Conservation (phyloP, 2,888 invertebrate species). For the Eutolmus rufibarbis region DNA sequence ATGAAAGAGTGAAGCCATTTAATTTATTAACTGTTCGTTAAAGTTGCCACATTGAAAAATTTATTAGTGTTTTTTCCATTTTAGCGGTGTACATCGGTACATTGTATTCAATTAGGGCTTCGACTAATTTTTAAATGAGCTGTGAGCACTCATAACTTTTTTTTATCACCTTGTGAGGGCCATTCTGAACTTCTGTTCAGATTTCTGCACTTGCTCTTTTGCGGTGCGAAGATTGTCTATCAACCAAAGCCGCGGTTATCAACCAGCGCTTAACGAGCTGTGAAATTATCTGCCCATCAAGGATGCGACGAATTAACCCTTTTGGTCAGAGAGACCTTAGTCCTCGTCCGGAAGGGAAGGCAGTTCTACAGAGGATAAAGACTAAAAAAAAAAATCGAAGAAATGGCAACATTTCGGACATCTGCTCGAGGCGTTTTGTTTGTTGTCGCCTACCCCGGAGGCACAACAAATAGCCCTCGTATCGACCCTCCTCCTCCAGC, state of each 20-base stretch:
- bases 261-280: not conserved
- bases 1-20: too few relatives aligned
- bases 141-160: not conserved
- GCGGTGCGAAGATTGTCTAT: not conserved
- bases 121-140: not conserved
- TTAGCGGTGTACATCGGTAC: too few relatives aligned
- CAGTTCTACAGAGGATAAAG: not conserved
- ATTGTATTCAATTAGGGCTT: not conserved
- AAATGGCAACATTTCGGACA: slow-evolving; percentile 26
- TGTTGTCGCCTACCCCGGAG: not conserved
- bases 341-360: not conserved
- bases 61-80: too few relatives aligned
- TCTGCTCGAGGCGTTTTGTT: slow-evolving; percentile 34
- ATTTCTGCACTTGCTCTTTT: not conserved
- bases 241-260: not conserved
- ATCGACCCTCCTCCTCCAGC: not conserved
- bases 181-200: slow-evolving; percentile 15
- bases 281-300: slow-evolving; percentile 1
- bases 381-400: not conserved
- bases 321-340: not conserved
- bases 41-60: too few relatives aligned
- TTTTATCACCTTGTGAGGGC: not conserved
- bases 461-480: slow-evolving; percentile 25
- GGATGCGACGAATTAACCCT: slow-evolving; percentile 13
- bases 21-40: too few relatives aligned